Evolutionary conservation across 2,888 invertebrate genomes (phyloP).

Genomic region (Iselma pallidipennis): DNA sequence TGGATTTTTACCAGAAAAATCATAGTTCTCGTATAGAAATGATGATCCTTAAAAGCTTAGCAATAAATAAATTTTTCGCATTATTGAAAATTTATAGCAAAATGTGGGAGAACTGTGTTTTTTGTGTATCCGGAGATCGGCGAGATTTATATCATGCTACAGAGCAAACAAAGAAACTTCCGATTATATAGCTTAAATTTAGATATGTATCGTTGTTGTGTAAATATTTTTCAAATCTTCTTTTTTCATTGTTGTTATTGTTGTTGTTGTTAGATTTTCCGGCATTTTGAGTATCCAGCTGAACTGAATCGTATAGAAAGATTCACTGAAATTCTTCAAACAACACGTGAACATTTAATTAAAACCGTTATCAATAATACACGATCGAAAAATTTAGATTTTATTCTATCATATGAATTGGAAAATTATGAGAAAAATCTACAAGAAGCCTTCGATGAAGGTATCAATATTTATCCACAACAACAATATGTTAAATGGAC

Average conservation of each 20-base stretch:
- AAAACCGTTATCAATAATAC: slow-evolving; percentile 62
- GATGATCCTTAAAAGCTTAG: slow-evolving; percentile 17
- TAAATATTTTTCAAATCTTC: slow-evolving; percentile 25
- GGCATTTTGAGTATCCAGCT: slow-evolving; percentile 76
- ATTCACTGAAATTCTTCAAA: slow-evolving; percentile 52
- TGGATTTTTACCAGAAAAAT: slow-evolving; percentile 29
- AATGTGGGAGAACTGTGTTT: too few relatives aligned
- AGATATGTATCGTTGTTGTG: slow-evolving; percentile 12
- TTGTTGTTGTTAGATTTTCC: slow-evolving; percentile 67
- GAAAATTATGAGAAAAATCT: slow-evolving; percentile 64
- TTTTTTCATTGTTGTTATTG: background rate
- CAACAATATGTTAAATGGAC: slow-evolving; percentile 69
- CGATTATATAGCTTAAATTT: slow-evolving; percentile 13
- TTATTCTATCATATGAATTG: slow-evolving; percentile 61
- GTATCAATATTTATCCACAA: slow-evolving; percentile 50
- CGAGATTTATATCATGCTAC: too few relatives aligned
- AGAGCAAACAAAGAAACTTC: background rate
- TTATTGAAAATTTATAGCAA: background rate
- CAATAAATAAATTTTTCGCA: background rate
- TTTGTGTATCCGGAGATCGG: too few relatives aligned
- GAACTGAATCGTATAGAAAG: slow-evolving; percentile 67
- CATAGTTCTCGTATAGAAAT: too few relatives aligned
- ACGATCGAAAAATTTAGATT: slow-evolving; percentile 57
- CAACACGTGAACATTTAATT: slow-evolving; percentile 64
- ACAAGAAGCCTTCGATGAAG: slow-evolving; percentile 73